Base-by-base conservation (phyloP, 2,888 invertebrate species). In the Molanna angustata region DNA sequence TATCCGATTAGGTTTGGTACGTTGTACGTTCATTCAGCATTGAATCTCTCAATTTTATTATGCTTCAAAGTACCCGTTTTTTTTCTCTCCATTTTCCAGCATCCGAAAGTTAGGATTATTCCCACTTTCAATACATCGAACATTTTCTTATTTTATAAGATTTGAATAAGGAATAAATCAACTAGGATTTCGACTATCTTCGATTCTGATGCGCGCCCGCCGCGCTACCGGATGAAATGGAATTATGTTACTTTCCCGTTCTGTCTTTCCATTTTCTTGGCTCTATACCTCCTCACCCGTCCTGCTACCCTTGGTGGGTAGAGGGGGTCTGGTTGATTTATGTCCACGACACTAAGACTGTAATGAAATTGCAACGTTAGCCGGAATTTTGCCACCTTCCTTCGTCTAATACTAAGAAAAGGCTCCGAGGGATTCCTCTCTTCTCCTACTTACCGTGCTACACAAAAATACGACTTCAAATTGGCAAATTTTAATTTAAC, bases 261-360 rank as follows among this genome's bases (percentile, higher is more conserved):
- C 58, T 39, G 53, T 56, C 49, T 49, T 49, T 33, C 54, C 50
- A 43, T 43, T 50, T 50, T 50, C 49, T 43, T 45, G 48, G 41
- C 50, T 39, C 40, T 11, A 71, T 50, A 71, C 70, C 57, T 72
- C 71, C 51, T 67, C 67, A 71, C 72, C 71, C 69, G 60, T 72
- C 72, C 61, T 71, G 71, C 9, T 44, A 53, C 54, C 63, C 49
- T 51, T 40, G 52, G 49, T 54, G 52, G 49, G 48, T 39, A 49
- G 50, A 54, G 55, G 50, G 42, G 49, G 49, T 46, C 39, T 40
- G 42, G 55, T 60, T 60, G 60, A 60, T 60, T 60, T 60, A 60
- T 60, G 58, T 60, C 60, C 60, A 50, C 51, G 60, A 45, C 54
- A 50, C 58, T 56, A 56, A 60, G 56, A 56, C 57, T 56, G 58